Conservation (phyloP, 2,113 vertebrate genomes). For the Amphiprion percula region DNA sequence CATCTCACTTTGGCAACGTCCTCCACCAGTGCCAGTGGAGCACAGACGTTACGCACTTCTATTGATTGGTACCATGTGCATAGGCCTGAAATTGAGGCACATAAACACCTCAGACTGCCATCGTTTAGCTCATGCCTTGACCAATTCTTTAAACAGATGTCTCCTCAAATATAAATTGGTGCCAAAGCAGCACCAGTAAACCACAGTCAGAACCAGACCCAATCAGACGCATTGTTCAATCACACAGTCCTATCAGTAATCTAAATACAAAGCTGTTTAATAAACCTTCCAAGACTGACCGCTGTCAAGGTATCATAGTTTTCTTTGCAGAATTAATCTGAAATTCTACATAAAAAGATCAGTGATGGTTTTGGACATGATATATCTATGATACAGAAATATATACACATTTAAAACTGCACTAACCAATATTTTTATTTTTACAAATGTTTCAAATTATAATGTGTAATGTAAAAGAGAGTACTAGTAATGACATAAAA, state of each 20-base stretch:
- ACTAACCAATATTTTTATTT: too few relatives aligned
- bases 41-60: slow-evolving; percentile 4
- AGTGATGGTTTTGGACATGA: too few relatives aligned
- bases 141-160: slow-evolving; percentile 8
- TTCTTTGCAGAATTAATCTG: too few relatives aligned
- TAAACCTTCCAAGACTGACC: too few relatives aligned
- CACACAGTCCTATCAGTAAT: background rate
- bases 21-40: background rate
- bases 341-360: too few relatives aligned
- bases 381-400: too few relatives aligned
- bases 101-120: background rate
- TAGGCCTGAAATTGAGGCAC: background rate
- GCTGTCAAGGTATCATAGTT: too few relatives aligned
- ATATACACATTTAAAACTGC: too few relatives aligned
- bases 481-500: too few relatives aligned
- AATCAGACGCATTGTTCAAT: background rate
- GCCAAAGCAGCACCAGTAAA: background rate
- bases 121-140: background rate
- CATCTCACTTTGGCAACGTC: background rate
- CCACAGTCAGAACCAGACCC: background rate
- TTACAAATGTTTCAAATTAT: too few relatives aligned
- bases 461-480: too few relatives aligned
- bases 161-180: slow-evolving; percentile 9
- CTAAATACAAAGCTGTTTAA: background rate
- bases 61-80: slow-evolving; percentile 12